phyloP scores from a whole-genome alignment of 2,888 invertebrate species.

The Criorhina ranunculi region DNA sequence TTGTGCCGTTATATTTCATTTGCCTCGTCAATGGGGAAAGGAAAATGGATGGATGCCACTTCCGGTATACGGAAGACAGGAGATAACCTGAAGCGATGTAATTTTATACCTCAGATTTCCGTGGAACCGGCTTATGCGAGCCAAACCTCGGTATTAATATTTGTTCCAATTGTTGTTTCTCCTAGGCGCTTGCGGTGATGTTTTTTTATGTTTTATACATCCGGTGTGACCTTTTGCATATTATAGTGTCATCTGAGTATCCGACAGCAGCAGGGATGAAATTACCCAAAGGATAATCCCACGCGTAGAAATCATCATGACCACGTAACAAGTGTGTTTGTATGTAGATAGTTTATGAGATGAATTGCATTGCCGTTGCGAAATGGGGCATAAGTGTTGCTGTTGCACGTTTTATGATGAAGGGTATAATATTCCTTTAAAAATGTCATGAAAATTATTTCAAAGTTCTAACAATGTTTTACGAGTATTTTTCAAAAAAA shows the following conservation, averaged over 20 bases:
- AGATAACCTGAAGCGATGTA: constrained; percentile 41
- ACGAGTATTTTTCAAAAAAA: too few relatives aligned
- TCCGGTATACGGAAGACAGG: constrained; percentile 52
- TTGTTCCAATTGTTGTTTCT: constrained; percentile 22
- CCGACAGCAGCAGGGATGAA: constrained; percentile 13
- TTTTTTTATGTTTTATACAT: neutral
- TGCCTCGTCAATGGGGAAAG: constrained; percentile 7
- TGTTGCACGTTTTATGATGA: neutral
- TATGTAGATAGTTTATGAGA: constrained; percentile 32
- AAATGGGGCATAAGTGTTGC: constrained; percentile 9
- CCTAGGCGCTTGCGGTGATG: constrained; percentile 1
- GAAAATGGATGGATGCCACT: constrained; percentile 61
- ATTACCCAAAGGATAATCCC: constrained; percentile 42
- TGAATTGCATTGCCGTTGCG: constrained; percentile 26
- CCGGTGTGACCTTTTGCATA: constrained; percentile 54
- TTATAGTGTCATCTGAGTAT: constrained; percentile 40
- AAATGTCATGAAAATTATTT: too few relatives aligned
- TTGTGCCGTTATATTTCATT: constrained; percentile 34
- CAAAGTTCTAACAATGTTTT: too few relatives aligned
- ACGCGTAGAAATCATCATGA: constrained; percentile 26
- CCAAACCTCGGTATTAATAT: constrained; percentile 16
- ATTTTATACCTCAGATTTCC: constrained; percentile 48
- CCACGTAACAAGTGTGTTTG: constrained; percentile 19
- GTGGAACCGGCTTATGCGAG: constrained; percentile 7
- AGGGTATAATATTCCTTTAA: neutral